Conservation (phyloP, 2,797 vertebrate genomes). For the Limosa lapponica region DNA sequence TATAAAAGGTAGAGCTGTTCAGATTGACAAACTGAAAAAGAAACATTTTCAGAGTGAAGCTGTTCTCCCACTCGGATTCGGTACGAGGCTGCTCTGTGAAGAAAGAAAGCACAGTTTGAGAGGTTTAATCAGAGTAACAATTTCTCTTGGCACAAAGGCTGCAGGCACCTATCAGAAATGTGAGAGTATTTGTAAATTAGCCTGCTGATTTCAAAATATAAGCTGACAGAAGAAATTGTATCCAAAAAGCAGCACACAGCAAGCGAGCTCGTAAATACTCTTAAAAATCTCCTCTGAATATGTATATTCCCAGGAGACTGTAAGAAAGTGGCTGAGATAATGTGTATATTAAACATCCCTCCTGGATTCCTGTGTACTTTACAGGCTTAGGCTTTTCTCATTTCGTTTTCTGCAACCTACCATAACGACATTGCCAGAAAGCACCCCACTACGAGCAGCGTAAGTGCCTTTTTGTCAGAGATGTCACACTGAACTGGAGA, state of each 20-base stretch:
- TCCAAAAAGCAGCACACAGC: background rate
- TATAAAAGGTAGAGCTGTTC: conserved; percentile 96
- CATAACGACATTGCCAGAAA: background rate
- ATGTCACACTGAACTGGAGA: background rate
- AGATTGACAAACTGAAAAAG: conserved; percentile 96
- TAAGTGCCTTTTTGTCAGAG: background rate
- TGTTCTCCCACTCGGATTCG: conserved; percentile 96
- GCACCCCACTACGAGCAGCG: background rate
- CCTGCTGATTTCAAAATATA: conserved; percentile 2
- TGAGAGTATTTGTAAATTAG: background rate
- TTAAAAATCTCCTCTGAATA: background rate
- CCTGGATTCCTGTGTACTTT: background rate
- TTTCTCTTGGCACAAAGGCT: background rate
- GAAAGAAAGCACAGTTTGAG: conserved; percentile 61
- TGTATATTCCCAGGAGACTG: background rate
- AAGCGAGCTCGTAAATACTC: background rate
- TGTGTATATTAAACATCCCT: background rate
- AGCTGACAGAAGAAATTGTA: background rate
- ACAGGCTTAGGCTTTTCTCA: background rate
- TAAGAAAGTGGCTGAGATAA: background rate
- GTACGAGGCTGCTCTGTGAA: conserved; percentile 94
- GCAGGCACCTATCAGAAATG: background rate
- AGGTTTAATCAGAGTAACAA: background rate
- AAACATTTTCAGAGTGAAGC: conserved; percentile 97
- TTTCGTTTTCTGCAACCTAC: background rate